Percentiles rank a stretch among this genome's conserved stretches.
Conservation (phyloP, 2,888 invertebrate genomes). For the Nephrocerus scutellatus region DNA sequence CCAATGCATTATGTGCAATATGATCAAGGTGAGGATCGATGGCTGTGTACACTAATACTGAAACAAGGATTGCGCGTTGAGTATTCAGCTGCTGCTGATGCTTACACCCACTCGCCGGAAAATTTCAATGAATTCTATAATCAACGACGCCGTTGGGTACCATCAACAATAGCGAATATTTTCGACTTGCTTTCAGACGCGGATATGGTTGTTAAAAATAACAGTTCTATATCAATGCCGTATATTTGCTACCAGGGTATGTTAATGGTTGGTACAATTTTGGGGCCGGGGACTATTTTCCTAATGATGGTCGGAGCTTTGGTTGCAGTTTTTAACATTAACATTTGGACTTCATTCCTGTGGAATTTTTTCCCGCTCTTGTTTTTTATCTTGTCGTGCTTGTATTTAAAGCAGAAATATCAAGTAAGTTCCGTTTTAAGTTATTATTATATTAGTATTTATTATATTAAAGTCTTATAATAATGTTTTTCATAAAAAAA, state of each 20-base stretch:
- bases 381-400: slow-evolving; percentile 59
- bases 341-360: slow-evolving; percentile 61
- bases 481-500: background rate
- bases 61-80: slow-evolving; percentile 89
- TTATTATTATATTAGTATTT: background rate
- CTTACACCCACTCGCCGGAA: slow-evolving; percentile 91
- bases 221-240: slow-evolving; percentile 79
- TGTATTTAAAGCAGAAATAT: slow-evolving; percentile 54
- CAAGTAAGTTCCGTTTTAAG: slow-evolving; percentile 50
- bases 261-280: slow-evolving; percentile 64
- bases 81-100: slow-evolving; percentile 92
- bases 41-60: slow-evolving; percentile 86
- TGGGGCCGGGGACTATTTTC: slow-evolving; percentile 69
- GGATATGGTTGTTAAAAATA: slow-evolving; percentile 69
- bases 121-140: slow-evolving; percentile 88
- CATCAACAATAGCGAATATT: slow-evolving; percentile 93
- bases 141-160: slow-evolving; percentile 91
- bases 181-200: slow-evolving; percentile 76
- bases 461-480: slow-evolving; percentile 1
- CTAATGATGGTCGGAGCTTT: slow-evolving; percentile 73
- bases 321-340: slow-evolving; percentile 63
- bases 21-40: slow-evolving; percentile 95
- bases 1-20: slow-evolving; percentile 85
- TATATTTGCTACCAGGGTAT: slow-evolving; percentile 69
- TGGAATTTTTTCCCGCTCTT: slow-evolving; percentile 64